A percentile compares a stretch with the other conserved stretches of the same genome.
phyloP scores from a whole-genome alignment of 2,113 vertebrate species.

The Glaucidium brasilianum region DNA sequence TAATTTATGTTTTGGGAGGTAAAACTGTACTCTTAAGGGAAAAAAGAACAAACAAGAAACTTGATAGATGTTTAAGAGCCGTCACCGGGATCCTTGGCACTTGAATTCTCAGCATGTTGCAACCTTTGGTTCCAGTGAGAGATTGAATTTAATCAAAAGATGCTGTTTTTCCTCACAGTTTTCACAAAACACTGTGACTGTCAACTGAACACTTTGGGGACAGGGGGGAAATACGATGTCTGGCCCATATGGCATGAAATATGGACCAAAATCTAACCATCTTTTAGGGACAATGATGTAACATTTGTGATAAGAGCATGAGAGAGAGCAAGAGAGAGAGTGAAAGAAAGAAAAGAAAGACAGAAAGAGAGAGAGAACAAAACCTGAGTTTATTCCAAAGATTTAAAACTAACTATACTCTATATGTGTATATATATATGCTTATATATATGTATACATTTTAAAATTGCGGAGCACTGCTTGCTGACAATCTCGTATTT shows the following conservation, averaged over 20 bases:
- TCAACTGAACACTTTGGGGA: constrained; percentile 61
- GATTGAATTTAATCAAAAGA: constrained; percentile 63
- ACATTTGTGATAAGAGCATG: constrained; percentile 58
- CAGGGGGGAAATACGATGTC: constrained; percentile 53
- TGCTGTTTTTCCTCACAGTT: constrained; percentile 62
- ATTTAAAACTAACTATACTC: constrained; percentile 76
- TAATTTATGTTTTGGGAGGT: constrained; percentile 72
- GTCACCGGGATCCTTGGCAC: constrained; percentile 73
- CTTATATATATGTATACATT: constrained; percentile 57
- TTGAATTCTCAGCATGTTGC: constrained; percentile 70
- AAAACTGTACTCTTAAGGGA: constrained; percentile 67
- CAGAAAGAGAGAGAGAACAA: constrained; percentile 54
- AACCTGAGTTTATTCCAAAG: constrained; percentile 83
- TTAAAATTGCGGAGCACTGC: constrained; percentile 78
- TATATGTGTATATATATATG: constrained; percentile 62
- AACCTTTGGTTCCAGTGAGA: constrained; percentile 72
- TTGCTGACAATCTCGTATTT: constrained; percentile 83
- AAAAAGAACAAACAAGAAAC: constrained; percentile 60
- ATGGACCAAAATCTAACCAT: constrained; percentile 73
- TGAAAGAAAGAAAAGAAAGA: neutral
- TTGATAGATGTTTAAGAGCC: constrained; percentile 67
- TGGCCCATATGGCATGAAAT: constrained; percentile 69
- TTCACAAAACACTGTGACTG: constrained; percentile 71
- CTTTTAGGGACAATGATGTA: constrained; percentile 70
- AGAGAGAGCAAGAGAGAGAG: constrained; percentile 46